Evolutionary conservation across 2,888 invertebrate species (phyloP).

Genomic region (Ophioninae sp.): DNA sequence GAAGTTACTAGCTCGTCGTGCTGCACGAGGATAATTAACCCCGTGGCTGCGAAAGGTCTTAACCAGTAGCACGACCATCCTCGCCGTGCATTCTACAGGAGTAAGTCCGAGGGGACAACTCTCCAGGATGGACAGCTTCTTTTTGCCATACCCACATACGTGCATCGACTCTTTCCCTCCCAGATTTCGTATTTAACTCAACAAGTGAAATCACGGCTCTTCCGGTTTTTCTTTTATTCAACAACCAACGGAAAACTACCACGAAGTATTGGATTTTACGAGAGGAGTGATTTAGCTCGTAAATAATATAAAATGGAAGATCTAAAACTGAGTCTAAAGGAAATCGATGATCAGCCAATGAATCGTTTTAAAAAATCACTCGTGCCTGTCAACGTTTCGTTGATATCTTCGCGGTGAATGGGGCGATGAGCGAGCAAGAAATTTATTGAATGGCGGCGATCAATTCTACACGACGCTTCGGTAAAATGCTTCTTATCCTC

Average conservation of each 20-base stretch:
- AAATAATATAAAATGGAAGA: neutral
- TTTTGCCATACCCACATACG: conserved; percentile 61
- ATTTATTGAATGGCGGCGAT: neutral
- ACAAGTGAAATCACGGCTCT: neutral
- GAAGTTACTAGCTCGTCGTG: conserved; percentile 47
- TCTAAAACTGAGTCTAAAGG: neutral
- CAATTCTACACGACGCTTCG: neutral
- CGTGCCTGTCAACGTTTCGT: neutral
- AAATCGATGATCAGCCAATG: neutral
- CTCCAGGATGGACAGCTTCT: conserved; percentile 31
- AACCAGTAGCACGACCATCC: conserved; percentile 71
- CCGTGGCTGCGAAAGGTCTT: conserved; percentile 60
- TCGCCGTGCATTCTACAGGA: conserved; percentile 41
- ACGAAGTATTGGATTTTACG: neutral
- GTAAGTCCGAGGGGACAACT: conserved; percentile 40
- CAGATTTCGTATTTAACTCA: conserved; percentile 58
- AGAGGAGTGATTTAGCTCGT: neutral
- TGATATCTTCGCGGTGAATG: neutral
- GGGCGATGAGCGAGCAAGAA: neutral
- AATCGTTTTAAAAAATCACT: neutral
- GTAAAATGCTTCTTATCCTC: neutral
- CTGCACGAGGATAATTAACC: conserved; percentile 61
- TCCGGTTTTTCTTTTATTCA: neutral
- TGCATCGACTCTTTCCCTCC: conserved; percentile 66
- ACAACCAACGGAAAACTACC: neutral